Evolutionary conservation across 1,140 invertebrate genomes (phyloP).

Genomic region (Drosophila littoralis): DNA sequence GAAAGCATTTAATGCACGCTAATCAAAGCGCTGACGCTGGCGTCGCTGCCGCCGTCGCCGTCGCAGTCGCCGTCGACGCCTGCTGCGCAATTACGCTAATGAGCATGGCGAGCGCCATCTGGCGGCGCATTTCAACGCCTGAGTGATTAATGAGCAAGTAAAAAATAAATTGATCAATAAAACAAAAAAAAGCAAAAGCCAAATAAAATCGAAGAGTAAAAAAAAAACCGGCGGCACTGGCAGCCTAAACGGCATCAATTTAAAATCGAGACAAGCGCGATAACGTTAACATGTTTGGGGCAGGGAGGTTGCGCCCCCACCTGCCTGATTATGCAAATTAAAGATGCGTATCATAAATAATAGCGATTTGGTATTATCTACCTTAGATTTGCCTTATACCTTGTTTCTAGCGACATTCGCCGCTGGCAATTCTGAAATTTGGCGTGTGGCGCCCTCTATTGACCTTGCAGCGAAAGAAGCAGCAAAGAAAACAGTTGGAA

Average conservation of each 20-base stretch:
- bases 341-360: constrained; percentile 19
- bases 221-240: constrained; percentile 4
- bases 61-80: constrained; percentile 39
- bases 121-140: constrained; percentile 77
- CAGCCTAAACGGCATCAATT: constrained; percentile 49
- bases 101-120: constrained; percentile 76
- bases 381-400: constrained; percentile 36
- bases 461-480: constrained; percentile 30
- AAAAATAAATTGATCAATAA: constrained; percentile 67
- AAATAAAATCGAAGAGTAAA: constrained; percentile 17
- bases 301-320: constrained; percentile 10
- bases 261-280: constrained; percentile 44
- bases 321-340: constrained; percentile 41
- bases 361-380: constrained; percentile 3
- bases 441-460: constrained; percentile 49
- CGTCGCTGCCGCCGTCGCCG: background rate
- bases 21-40: constrained; percentile 59
- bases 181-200: constrained; percentile 32
- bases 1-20: constrained; percentile 82
- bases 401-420: constrained; percentile 36
- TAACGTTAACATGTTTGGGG: constrained; percentile 47
- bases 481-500: constrained; percentile 16
- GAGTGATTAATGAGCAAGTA: constrained; percentile 77
- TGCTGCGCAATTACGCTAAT: constrained; percentile 75
- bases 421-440: constrained; percentile 20